Base-by-base conservation (phyloP, 2,888 invertebrate species). In the Electrophaes corylata region DNA sequence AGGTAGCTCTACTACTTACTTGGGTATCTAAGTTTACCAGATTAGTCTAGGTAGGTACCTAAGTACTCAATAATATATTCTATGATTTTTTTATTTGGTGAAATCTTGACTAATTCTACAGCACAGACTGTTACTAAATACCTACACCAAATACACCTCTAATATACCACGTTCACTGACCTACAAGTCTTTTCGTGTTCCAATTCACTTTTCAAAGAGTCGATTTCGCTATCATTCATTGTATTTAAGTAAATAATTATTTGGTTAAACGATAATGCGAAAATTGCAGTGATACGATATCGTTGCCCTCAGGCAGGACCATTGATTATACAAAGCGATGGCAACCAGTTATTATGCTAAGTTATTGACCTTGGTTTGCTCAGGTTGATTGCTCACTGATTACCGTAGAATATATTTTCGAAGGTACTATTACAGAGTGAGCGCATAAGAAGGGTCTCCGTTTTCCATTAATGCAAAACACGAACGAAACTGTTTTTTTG, bases 271-370 rank as follows among this genome's bases (percentile, higher is more conserved):
- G 62, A 63, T 56, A 60, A 48, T 48, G 46, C 29, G 55, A 69
- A 62, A 63, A 58, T 44, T 49, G 39, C 50, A 53, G 35, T 50
- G 54, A 54, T 54, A 41, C 41, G n/a, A 55, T 53, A 39, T 54
- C 0, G 96, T 96, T 0, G 94, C 95, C 0, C 86, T 96, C 66
- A 96, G 31, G 93, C 96, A 57, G 95, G 95, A 11, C 55, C 54
- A 78, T 78, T 77, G 78, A 78, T 74, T 72, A 61, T 63, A 77
- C 73, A 64, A 65, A 47, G 46, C 65, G 49, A 49, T 68, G 62
- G 68, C 56, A 70, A 76, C 78, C 65, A 29, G 53, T 18, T 55
- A 57, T 35, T 48, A 50, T 44, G 51, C 19, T 50, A 62, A 55
- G 56, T 45, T 56, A 35, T 52, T 57, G 46, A 50, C 60, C 62